Conservation (phyloP, 1,140 invertebrate genomes). For the Bombyx mori region DNA sequence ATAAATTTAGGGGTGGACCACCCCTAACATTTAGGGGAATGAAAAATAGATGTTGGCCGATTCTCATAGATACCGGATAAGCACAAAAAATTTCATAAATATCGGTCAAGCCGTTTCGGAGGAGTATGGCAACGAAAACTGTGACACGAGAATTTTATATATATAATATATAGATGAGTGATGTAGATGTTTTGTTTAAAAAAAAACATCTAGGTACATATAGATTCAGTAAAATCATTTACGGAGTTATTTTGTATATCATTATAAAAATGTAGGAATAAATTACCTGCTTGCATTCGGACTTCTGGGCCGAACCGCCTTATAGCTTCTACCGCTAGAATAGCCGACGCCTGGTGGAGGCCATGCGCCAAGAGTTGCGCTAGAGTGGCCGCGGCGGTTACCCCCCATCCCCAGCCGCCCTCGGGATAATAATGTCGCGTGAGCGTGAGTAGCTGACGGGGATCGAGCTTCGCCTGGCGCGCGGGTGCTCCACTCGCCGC, state of each 20-base stretch:
- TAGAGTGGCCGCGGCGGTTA: conserved; percentile 76
- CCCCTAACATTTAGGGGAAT: too few relatives aligned
- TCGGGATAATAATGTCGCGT: conserved; percentile 83
- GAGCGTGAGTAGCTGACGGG: conserved; percentile 62
- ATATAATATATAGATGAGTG: too few relatives aligned
- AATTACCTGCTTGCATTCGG: conserved; percentile 63
- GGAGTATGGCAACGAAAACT: too few relatives aligned
- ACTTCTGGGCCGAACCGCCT: conserved; percentile 64
- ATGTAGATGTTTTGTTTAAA: not conserved
- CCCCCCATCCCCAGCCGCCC: conserved; percentile 86
- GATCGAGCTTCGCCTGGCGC: conserved; percentile 57
- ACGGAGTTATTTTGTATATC: not conserved
- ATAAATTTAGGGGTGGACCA: too few relatives aligned
- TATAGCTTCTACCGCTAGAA: conserved; percentile 66
- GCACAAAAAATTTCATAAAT: too few relatives aligned
- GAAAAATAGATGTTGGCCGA: too few relatives aligned
- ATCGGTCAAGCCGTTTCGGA: too few relatives aligned
- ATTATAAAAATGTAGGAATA: not conserved
- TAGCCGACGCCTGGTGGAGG: conserved; percentile 74
- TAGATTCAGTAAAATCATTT: not conserved
- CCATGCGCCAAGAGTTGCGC: conserved; percentile 79
- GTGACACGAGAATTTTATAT: too few relatives aligned
- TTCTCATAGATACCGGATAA: too few relatives aligned
- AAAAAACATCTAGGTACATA: not conserved
- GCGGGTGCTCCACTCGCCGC: conserved; percentile 43